Conservation (phyloP, 2,113 vertebrate genomes). For the Abramis brama region DNA sequence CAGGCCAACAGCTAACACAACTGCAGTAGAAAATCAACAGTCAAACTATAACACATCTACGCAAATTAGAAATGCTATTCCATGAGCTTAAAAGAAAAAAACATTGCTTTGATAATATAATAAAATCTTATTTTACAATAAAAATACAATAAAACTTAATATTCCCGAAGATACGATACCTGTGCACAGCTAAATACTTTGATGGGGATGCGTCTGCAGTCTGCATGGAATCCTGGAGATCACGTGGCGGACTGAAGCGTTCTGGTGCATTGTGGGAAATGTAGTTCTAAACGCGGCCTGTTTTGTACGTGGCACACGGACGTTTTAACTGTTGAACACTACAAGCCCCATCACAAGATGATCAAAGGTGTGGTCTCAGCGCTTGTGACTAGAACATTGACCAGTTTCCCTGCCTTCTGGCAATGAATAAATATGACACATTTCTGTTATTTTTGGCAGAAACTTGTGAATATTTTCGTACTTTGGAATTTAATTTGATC, state of each 20-base stretch:
- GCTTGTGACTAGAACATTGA: conserved; percentile 26
- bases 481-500: background rate
- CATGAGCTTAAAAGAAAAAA: background rate
- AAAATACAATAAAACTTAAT: too few relatives aligned
- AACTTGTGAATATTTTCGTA: background rate
- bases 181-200: conserved; percentile 41
- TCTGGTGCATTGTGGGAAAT: conserved; percentile 24
- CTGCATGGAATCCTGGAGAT: background rate
- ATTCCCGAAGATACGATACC: background rate
- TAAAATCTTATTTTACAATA: background rate
- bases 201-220: conserved; percentile 29
- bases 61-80: background rate
- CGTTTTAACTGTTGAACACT: background rate
- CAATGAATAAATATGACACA: background rate
- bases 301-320: too few relatives aligned
- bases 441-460: conserved; percentile 8
- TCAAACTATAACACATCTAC: background rate
- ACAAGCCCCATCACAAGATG: conserved; percentile 28
- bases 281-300: conserved; percentile 61
- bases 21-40: background rate
- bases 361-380: conserved; percentile 3
- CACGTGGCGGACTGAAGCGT: conserved; percentile 11
- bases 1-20: conserved; percentile 21
- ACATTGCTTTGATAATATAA: background rate
- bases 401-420: conserved; percentile 4